These are phyloP conservation scores for Muscicapa comitata DNA, from an alignment of 2,797 vertebrate genomes.

Conservation along the genomic window DNA sequence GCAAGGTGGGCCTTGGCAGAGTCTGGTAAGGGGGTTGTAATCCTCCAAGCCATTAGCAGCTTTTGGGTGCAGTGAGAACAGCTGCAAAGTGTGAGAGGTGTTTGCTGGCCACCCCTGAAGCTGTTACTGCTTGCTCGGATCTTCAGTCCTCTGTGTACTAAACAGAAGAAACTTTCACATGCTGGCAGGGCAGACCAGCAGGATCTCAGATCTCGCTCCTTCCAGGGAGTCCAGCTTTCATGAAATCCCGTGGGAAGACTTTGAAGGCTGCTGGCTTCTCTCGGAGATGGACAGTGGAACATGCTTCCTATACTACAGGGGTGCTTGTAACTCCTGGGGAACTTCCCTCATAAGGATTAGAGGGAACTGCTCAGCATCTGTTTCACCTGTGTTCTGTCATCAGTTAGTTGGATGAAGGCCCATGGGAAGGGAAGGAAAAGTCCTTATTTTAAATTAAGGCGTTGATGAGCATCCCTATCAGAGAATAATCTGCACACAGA, in stretches of 20 bases:
- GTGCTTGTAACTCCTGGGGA: not conserved
- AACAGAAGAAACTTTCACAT: not conserved
- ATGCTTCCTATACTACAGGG: not conserved
- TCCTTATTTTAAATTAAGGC: not conserved
- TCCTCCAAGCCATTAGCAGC: not conserved
- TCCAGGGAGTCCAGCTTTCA: not conserved
- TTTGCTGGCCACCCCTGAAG: not conserved
- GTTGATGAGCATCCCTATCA: conserved; percentile 2
- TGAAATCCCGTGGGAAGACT: not conserved
- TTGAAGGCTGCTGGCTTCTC: not conserved
- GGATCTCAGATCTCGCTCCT: fast-evolving
- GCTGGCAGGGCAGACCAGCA: not conserved
- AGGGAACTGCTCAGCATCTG: not conserved
- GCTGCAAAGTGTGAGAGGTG: not conserved
- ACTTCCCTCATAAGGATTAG: not conserved
- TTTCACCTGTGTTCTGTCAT: not conserved
- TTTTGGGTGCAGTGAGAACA: not conserved
- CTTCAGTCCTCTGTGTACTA: not conserved
- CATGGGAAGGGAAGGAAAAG: not conserved
- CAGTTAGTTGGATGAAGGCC: not conserved
- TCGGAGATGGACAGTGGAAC: not conserved
- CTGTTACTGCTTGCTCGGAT: not conserved
- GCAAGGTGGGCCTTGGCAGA: not conserved
- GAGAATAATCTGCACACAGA: not conserved
- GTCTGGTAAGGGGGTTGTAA: not conserved